Conservation (phyloP, 2,888 invertebrate species). For the Lobophora halterata region DNA sequence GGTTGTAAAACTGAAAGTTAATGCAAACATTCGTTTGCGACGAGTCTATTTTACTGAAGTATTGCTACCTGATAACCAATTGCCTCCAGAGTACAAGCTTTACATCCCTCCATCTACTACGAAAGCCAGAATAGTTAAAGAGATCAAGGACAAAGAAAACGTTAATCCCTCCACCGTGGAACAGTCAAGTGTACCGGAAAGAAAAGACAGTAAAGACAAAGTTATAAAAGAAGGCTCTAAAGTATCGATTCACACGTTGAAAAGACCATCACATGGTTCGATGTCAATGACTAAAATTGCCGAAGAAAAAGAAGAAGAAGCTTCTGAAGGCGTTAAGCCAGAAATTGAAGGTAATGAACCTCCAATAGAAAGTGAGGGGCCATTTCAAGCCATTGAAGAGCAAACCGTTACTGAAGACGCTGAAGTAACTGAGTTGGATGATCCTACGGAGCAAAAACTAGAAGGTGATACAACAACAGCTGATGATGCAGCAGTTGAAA, state of each 20-base stretch:
- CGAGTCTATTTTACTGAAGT: slow-evolving; percentile 95
- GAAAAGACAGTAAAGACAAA: slow-evolving; percentile 27
- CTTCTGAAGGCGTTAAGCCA: neutral
- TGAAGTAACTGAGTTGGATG: neutral
- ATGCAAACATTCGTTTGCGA: slow-evolving; percentile 97
- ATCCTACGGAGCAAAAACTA: neutral
- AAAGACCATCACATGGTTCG: neutral
- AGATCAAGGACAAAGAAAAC: slow-evolving; percentile 30
- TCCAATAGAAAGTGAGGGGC: neutral
- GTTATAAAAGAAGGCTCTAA: slow-evolving; percentile 6
- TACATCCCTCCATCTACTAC: slow-evolving; percentile 82
- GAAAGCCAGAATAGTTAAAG: slow-evolving; percentile 2
- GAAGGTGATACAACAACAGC: neutral
- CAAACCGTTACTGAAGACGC: neutral
- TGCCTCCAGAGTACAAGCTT: slow-evolving; percentile 94
- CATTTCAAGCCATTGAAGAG: neutral
- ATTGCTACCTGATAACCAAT: slow-evolving; percentile 92
- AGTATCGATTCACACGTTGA: neutral
- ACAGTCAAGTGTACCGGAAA: too few species aligned
- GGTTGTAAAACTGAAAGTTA: slow-evolving; percentile 94
- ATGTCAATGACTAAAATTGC: neutral
- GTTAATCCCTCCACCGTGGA: too few species aligned
- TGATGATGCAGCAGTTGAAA: neutral
- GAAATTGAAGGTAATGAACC: neutral
- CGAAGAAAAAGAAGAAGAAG: neutral